phyloP scores from a whole-genome alignment of 2,113 vertebrate species.

The Chloebia gouldiae region DNA sequence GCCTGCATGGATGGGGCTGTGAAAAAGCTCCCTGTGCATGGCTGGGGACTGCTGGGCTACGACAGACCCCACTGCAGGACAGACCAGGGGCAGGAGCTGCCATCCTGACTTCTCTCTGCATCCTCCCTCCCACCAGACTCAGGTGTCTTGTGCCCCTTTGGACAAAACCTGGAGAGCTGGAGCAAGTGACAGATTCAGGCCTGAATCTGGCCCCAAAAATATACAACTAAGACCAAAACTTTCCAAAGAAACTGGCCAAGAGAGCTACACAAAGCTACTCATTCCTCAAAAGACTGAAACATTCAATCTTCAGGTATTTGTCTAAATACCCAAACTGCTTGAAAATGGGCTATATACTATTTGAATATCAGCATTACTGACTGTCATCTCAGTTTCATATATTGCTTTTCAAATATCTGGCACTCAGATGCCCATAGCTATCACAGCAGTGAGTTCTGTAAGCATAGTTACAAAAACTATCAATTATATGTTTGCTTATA shows the following conservation, averaged over 20 bases:
- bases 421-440: neutral
- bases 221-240: neutral
- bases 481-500: neutral
- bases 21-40: neutral
- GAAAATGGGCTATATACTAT: neutral
- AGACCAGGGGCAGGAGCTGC: neutral
- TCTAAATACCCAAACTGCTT: neutral
- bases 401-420: neutral
- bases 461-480: neutral
- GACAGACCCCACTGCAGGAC: neutral
- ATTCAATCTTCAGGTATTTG: neutral
- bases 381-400: neutral
- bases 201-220: neutral
- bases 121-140: neutral
- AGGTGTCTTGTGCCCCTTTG: neutral
- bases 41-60: neutral
- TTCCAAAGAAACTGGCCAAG: neutral
- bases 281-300: neutral
- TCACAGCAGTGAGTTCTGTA: neutral
- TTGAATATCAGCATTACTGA: neutral
- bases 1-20: fast-evolving
- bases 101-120: neutral
- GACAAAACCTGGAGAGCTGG: neutral
- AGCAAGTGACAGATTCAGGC: neutral
- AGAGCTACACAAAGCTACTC: neutral